phyloP scores from a whole-genome alignment of 1,140 invertebrate species.

The Diprion similis region DNA sequence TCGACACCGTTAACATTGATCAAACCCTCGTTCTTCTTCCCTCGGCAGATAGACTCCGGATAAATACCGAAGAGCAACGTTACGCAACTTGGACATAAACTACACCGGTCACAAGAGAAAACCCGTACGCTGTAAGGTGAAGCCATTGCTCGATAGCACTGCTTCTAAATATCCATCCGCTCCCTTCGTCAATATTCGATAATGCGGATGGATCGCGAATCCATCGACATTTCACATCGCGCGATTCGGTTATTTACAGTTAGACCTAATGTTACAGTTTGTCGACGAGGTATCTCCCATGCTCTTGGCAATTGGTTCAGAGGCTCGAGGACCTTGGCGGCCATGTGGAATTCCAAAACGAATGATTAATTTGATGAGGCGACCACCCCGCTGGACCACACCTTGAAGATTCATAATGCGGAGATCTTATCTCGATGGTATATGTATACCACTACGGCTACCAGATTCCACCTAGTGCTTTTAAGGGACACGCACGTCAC shows the following conservation, averaged over 20 bases:
- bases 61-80: not conserved
- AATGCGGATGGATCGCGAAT: not conserved
- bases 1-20: not conserved
- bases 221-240: not conserved
- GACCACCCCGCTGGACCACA: slow-evolving; percentile 3
- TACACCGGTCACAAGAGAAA: not conserved
- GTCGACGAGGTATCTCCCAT: no score
- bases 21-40: not conserved
- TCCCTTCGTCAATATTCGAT: not conserved
- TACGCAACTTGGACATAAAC: not conserved
- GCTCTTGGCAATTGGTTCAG: not conserved
- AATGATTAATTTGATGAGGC: not conserved
- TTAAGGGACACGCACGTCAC: not conserved
- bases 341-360: not conserved
- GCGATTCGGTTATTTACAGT: not conserved
- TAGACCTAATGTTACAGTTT: no score
- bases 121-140: not conserved
- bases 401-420: slow-evolving; percentile 2
- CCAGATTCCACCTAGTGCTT: not conserved
- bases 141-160: not conserved
- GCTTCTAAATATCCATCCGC: not conserved
- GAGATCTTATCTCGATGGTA: not conserved
- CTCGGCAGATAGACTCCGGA: no score
- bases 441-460: not conserved
- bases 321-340: not conserved